A percentile compares a stretch with the other conserved stretches of the same genome.
phyloP scores from a whole-genome alignment of 2,888 invertebrate species.

The Patella caerulea region DNA sequence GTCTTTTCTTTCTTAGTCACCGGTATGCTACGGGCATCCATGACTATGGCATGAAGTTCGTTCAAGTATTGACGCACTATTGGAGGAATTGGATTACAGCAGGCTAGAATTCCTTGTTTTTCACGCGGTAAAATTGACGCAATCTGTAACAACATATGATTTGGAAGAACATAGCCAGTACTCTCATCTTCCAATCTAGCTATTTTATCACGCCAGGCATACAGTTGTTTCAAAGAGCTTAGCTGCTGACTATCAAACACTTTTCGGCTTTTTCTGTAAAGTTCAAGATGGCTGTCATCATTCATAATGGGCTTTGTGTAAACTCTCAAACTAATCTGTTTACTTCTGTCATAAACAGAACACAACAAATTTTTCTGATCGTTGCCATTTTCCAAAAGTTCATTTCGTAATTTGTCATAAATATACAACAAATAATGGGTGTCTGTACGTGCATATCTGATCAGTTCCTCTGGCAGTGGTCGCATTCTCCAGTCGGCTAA shows the following conservation, averaged over 20 bases:
- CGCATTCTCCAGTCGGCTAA: slow-evolving; percentile 95
- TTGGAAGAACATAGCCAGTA: slow-evolving; percentile 90
- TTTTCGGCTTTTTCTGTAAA: slow-evolving; percentile 84
- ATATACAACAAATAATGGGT: slow-evolving; percentile 95
- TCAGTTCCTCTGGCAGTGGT: slow-evolving; percentile 86
- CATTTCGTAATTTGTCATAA: slow-evolving; percentile 84
- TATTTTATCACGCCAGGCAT: slow-evolving; percentile 88
- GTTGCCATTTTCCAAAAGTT: slow-evolving; percentile 78
- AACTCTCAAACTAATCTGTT: slow-evolving; percentile 81
- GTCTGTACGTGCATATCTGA: slow-evolving; percentile 90
- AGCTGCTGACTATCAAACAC: slow-evolving; percentile 88
- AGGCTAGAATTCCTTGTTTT: slow-evolving; percentile 91
- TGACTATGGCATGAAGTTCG: slow-evolving; percentile 77
- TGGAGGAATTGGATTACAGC: slow-evolving; percentile 94
- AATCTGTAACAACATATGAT: slow-evolving; percentile 94
- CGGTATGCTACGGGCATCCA: slow-evolving; percentile 73
- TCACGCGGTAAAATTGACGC: slow-evolving; percentile 90
- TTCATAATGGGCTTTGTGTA: slow-evolving; percentile 84
- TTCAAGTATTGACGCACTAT: slow-evolving; percentile 77
- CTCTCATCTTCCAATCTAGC: slow-evolving; percentile 94
- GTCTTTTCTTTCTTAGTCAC: slow-evolving; percentile 40
- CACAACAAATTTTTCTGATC: slow-evolving; percentile 78
- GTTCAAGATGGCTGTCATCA: slow-evolving; percentile 81
- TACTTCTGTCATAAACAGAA: slow-evolving; percentile 82
- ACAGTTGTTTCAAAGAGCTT: slow-evolving; percentile 85